Evolutionary conservation across 30 jellyfish, hydroid and myxozoan species (phyloP), one percentile per base, ranked within the genome.

Genomic region (Aurelia sp.): DNA sequence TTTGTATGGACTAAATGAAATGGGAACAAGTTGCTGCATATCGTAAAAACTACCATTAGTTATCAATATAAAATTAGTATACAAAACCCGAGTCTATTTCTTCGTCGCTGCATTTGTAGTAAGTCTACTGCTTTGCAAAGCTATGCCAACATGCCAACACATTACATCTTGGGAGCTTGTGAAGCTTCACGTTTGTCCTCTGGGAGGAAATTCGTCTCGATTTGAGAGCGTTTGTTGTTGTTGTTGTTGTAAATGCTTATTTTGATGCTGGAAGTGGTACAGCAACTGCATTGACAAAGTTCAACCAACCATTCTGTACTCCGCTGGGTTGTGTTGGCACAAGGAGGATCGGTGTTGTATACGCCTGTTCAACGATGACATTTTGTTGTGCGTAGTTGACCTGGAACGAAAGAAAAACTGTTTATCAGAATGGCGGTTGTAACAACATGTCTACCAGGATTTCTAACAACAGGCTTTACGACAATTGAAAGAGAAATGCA

Each of bases 241-340:
- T n/a, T 31, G 38, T 5, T 27, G 65, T 7, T 27, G 53, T 33
- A 22, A 5, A 9, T 67, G 74, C 59, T 63, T 51, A 83, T 24
- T 78, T 61, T 44, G 86, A 20, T 31, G 80, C 72, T 24, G 82
- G 78, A 47, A 83, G 47, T 2, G 92, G 92, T 10, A 83, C 81
- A 33, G 92, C 92, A 13, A 83, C 71, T 30, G 92, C 86, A 35
- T 83, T 83, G 17, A 83, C 86, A 48, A 83, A 83, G 68, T 73
- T 83, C 41, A 83, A 40, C 92, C 92, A 83, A 40, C 92, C 92
- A 24, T 70, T 70, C 74, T 83, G 92, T 40, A 83, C 18, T 20
- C 74, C 82, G 15, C 63, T 53, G 68, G 72, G 41, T 83, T 52
- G 78, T 19, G 92, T 78, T 5, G 92, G 92, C 27, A 83, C 78